These are phyloP conservation scores for Calliopsis andreniformis DNA, from an alignment of 1,140 invertebrate species.

Conservation along the genomic window DNA sequence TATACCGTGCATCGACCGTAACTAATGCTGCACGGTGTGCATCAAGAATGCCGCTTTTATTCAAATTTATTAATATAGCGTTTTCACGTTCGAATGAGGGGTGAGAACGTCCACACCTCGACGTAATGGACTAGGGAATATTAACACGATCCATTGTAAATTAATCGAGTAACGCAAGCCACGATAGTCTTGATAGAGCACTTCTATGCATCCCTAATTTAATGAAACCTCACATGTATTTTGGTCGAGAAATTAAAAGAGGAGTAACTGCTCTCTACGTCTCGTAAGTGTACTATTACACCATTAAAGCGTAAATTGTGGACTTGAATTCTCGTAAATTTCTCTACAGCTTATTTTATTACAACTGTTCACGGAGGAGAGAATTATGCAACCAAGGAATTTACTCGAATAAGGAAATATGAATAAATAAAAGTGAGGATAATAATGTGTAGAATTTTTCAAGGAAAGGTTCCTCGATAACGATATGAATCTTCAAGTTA, in stretches of 20 bases:
- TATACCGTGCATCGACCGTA: not conserved
- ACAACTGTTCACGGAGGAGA: not conserved
- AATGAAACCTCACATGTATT: not conserved
- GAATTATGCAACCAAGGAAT: not conserved
- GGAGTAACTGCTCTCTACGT: not conserved
- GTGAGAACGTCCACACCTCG: too few relatives aligned
- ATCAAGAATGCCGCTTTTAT: not conserved
- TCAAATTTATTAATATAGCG: not conserved
- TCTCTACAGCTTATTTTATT: not conserved
- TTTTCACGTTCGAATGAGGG: not conserved
- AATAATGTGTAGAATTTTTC: not conserved
- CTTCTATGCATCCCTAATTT: not conserved
- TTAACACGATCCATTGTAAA: too few relatives aligned
- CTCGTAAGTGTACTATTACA: not conserved
- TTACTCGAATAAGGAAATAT: not conserved
- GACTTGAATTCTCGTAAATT: not conserved
- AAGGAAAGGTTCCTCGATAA: too few relatives aligned
- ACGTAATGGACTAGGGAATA: too few relatives aligned
- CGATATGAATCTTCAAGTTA: not conserved
- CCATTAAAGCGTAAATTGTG: not conserved
- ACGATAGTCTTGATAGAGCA: not conserved
- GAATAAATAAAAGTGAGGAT: not conserved
- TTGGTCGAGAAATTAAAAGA: not conserved
- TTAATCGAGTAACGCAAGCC: not conserved
- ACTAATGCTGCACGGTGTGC: not conserved